Percentiles rank a stretch among this genome's conserved stretches.
phyloP scores from a whole-genome alignment of 2,888 invertebrate species.

The Melinaea marsaeus region DNA sequence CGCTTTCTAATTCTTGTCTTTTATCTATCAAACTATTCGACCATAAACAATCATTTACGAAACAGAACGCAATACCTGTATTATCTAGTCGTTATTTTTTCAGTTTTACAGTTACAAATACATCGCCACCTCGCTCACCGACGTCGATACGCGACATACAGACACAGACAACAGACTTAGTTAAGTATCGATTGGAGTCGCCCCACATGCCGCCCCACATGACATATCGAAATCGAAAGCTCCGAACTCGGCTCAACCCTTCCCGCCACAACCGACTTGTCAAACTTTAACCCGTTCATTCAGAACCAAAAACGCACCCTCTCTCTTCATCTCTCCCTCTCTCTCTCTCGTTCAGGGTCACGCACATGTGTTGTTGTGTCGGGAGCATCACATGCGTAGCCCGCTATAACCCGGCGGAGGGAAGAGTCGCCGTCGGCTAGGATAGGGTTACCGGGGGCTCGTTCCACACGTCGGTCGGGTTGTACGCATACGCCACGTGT shows the following conservation, averaged over 20 bases:
- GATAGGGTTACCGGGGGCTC: conserved; percentile 33
- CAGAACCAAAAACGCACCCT: conserved; percentile 55
- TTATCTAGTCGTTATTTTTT: conserved; percentile 56
- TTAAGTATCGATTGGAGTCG: conserved; percentile 53
- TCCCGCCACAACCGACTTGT: conserved; percentile 63
- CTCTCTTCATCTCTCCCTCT: conserved; percentile 44
- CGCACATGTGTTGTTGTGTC: conserved; percentile 64
- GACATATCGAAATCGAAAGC: conserved; percentile 70
- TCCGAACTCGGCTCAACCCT: conserved; percentile 66
- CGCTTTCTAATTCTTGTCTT: conserved; percentile 73
- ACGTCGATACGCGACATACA: conserved; percentile 39
- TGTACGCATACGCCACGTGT: conserved; percentile 48
- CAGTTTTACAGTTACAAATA: conserved; percentile 32
- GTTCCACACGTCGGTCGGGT: conserved; percentile 42
- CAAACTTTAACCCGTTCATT: conserved; percentile 70
- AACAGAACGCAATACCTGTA: conserved; percentile 51
- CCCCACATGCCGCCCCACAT: conserved; percentile 57
- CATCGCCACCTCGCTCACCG: conserved; percentile 35
- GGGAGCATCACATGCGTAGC: conserved; percentile 60
- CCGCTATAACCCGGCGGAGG: conserved; percentile 44
- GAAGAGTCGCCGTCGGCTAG: conserved; percentile 33
- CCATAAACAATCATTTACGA: conserved; percentile 74
- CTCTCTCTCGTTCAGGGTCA: conserved; percentile 56
- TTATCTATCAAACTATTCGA: conserved; percentile 67
- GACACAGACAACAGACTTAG: conserved; percentile 49